phyloP scores from a whole-genome alignment of 2,888 invertebrate genomes.

The Cynaeus angustus region DNA sequence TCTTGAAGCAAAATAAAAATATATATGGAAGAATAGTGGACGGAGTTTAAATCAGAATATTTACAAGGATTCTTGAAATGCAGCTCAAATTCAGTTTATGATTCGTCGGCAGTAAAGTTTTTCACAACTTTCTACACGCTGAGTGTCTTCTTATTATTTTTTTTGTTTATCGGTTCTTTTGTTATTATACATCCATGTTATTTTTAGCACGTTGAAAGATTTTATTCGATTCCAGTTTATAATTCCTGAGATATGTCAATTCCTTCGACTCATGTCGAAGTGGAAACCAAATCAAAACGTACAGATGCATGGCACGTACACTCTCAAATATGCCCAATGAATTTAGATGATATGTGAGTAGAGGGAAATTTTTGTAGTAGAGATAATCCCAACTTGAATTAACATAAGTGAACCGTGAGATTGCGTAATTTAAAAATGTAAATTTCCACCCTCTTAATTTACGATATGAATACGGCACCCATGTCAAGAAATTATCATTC shows the following conservation, averaged over 20 bases:
- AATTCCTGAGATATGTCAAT: conserved; percentile 41
- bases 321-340: conserved; percentile 46
- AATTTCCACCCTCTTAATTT: conserved; percentile 13
- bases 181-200: not conserved
- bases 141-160: too few species aligned
- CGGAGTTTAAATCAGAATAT: too few species aligned
- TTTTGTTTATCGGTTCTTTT: too few species aligned
- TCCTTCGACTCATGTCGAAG: conserved; percentile 27
- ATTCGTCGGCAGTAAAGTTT: too few species aligned
- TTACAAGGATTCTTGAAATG: too few species aligned
- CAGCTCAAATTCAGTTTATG: too few species aligned
- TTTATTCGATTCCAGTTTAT: conserved; percentile 29
- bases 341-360: conserved; percentile 41
- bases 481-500: conserved; percentile 4
- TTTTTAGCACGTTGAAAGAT: conserved; percentile 10
- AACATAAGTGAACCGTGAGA: conserved; percentile 19
- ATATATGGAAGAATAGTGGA: too few species aligned
- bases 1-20: too few species aligned
- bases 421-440: conserved; percentile 25
- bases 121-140: too few species aligned
- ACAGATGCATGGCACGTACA: conserved; percentile 42
- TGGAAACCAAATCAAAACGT: conserved; percentile 32
- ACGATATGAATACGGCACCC: conserved; percentile 1
- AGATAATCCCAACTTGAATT: conserved; percentile 32
- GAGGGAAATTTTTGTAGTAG: conserved; percentile 1